phyloP scores from a whole-genome alignment of 1,140 invertebrate genomes.

The Triops longicaudatus region DNA sequence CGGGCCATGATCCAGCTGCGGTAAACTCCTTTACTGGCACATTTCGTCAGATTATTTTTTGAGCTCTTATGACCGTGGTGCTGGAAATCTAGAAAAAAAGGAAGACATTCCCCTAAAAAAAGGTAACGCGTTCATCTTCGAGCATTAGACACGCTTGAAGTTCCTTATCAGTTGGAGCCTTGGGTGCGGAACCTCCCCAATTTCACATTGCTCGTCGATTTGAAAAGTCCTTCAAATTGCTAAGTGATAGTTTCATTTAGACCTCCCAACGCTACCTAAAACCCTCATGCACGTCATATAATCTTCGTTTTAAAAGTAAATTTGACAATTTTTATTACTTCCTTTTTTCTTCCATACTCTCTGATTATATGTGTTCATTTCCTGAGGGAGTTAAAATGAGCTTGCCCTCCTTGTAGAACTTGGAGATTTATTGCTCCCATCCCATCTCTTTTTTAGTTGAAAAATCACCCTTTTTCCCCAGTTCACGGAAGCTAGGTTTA shows the following conservation, averaged over 20 bases:
- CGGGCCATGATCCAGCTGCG: constrained; percentile 5
- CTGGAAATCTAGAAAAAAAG: background rate
- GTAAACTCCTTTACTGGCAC: constrained; percentile 5
- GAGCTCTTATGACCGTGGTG: background rate
- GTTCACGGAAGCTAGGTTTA: background rate
- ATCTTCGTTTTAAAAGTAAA: background rate
- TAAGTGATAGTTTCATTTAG: constrained; percentile 13
- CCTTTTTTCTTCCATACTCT: background rate
- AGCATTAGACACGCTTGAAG: background rate
- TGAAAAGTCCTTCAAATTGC: background rate
- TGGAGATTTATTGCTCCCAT: background rate
- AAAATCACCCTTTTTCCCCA: background rate
- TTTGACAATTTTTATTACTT: background rate
- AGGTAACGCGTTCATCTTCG: background rate
- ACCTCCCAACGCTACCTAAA: background rate
- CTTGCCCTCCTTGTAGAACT: background rate
- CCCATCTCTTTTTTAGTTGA: background rate
- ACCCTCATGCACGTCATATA: background rate
- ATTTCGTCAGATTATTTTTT: background rate
- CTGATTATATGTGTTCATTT: background rate
- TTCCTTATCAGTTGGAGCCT: background rate
- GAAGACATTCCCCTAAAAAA: background rate
- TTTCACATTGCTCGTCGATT: background rate
- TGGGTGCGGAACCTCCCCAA: background rate
- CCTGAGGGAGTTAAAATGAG: background rate